A percentile compares a stretch with the other conserved stretches of the same genome.
These are phyloP conservation scores for Diplogasteroides magnus DNA, from an alignment of 1,140 invertebrate genomes.

Conservation along the genomic window DNA sequence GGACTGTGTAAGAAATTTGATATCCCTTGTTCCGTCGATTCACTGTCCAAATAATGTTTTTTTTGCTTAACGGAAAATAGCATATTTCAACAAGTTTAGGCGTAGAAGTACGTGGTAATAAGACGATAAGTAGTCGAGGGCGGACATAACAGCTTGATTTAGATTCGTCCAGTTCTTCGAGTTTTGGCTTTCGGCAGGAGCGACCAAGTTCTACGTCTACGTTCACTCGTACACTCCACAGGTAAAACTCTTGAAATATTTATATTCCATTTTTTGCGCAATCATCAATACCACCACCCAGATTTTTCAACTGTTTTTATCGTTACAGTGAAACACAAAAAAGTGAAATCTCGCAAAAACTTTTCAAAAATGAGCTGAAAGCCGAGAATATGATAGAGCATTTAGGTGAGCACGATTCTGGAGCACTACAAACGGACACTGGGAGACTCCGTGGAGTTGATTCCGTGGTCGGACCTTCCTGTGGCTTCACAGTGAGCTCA, in stretches of 20 bases:
- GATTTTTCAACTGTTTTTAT: neutral
- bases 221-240: neutral
- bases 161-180: conserved; percentile 13
- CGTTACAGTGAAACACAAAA: neutral
- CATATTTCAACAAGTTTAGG: neutral
- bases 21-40: too few relatives aligned
- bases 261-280: too few relatives aligned
- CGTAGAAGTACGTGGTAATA: too few relatives aligned
- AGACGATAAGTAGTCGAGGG: too few relatives aligned
- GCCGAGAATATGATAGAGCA: too few relatives aligned
- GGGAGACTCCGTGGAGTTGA: conserved; percentile 5
- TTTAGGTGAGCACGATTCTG: neutral
- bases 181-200: conserved; percentile 8
- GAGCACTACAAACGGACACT: neutral
- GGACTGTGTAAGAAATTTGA: neutral
- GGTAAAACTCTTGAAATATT: neutral
- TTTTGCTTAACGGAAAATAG: too few relatives aligned
- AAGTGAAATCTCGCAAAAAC: too few relatives aligned
- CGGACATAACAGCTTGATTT: neutral
- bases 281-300: too few relatives aligned
- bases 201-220: conserved; percentile 16
- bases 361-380: too few relatives aligned
- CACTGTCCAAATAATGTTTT: too few relatives aligned
- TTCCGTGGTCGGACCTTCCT: conserved; percentile 7
- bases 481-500: neutral